Percentiles rank a stretch among this genome's conserved stretches.
Evolutionary conservation across 2,888 invertebrate genomes (phyloP).

Genomic region (Volucella bombylans): DNA sequence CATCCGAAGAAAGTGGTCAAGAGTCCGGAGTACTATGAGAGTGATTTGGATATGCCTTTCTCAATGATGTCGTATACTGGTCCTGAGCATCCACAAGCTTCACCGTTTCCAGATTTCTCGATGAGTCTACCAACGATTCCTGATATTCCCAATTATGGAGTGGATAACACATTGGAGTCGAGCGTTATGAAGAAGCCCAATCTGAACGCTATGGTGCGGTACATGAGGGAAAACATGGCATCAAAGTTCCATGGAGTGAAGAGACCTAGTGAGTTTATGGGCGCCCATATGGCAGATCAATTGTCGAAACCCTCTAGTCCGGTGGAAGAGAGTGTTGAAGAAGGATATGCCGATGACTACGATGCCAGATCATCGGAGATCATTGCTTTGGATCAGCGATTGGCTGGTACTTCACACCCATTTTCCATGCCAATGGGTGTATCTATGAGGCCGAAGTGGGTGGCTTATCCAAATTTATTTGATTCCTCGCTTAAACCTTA

Average conservation of each 20-base stretch:
- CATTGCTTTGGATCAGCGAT: conserved; percentile 51
- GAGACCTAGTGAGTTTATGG: conserved; percentile 58
- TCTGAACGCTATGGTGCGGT: conserved; percentile 20
- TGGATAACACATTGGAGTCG: conserved; percentile 63
- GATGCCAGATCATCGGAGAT: conserved; percentile 51
- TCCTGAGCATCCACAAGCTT: background rate
- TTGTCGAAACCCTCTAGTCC: conserved; percentile 19
- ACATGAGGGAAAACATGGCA: conserved; percentile 44
- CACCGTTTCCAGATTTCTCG: conserved; percentile 22
- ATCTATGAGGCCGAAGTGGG: conserved; percentile 41
- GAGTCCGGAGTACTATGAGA: conserved; percentile 14
- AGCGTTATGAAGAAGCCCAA: conserved; percentile 52
- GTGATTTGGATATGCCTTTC: conserved; percentile 38
- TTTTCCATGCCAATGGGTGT: conserved; percentile 27
- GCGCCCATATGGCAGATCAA: conserved; percentile 45
- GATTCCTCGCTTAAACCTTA: conserved; percentile 48
- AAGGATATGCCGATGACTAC: conserved; percentile 39
- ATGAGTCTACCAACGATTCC: conserved; percentile 34
- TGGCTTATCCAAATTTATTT: conserved; percentile 36
- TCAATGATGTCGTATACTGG: conserved; percentile 45
- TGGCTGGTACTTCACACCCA: conserved; percentile 57
- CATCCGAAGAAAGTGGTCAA: conserved; percentile 63
- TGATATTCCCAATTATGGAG: conserved; percentile 53
- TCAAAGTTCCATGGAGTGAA: conserved; percentile 63
- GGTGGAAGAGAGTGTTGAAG: conserved; percentile 11